Conservation (phyloP, 2,113 vertebrate species). For the Sturnira hondurensis region DNA sequence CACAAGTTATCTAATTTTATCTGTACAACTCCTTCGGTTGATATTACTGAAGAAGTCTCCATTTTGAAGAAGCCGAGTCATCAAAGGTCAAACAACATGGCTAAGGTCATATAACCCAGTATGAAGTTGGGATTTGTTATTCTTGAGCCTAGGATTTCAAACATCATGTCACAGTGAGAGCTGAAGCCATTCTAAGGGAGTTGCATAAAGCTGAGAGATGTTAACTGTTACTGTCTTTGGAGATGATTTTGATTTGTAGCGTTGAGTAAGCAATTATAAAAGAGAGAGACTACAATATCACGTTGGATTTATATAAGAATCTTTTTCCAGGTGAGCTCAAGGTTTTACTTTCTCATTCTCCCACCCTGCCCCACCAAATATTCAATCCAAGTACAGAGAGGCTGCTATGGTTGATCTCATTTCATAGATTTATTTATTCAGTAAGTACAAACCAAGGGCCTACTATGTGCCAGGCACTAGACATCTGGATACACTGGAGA, state of each 20-base stretch:
- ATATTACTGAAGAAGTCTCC: neutral
- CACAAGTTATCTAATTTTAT: neutral
- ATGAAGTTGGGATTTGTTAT: neutral
- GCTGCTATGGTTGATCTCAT: neutral
- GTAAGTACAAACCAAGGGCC: neutral
- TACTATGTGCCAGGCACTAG: neutral
- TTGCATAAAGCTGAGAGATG: neutral
- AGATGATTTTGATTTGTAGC: neutral
- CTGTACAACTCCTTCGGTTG: neutral
- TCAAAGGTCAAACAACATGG: neutral
- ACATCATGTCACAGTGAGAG: neutral
- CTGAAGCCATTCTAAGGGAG: neutral
- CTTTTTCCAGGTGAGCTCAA: neutral
- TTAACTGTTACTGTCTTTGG: neutral
- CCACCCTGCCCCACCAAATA: neutral
- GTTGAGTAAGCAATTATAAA: neutral
- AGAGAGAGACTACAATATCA: neutral
- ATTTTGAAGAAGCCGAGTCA: neutral
- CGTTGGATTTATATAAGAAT: neutral
- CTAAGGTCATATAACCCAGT: neutral
- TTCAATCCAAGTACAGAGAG: neutral
- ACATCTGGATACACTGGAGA: neutral
- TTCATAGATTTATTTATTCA: neutral
- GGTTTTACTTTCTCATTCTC: neutral
- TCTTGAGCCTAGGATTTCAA: neutral